A percentile compares a stretch with the other conserved stretches of the same genome.
Conservation (phyloP, 1,140 invertebrate genomes). For the Trachelipus rathkii region DNA sequence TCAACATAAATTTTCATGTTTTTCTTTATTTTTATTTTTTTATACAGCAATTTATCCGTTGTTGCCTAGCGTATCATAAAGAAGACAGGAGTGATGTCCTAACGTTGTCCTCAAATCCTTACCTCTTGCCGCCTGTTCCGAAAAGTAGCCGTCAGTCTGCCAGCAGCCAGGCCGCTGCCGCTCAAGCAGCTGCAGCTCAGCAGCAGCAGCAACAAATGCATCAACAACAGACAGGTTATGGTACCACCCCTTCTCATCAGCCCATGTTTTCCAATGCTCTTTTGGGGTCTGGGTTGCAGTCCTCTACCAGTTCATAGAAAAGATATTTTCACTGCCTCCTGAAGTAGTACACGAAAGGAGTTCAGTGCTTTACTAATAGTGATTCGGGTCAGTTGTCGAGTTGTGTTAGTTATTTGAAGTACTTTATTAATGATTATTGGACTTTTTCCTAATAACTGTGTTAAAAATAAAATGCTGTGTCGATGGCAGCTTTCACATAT, state of each 20-base stretch:
- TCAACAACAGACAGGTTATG: neutral
- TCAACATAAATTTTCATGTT: neutral
- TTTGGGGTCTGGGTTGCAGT: neutral
- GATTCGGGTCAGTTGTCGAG: no score
- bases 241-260: neutral
- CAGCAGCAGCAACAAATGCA: constrained; percentile 9
- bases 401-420: no score
- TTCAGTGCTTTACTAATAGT: no score
- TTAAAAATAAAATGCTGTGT: no score
- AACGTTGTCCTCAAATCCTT: constrained; percentile 89
- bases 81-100: constrained; percentile 97
- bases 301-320: neutral
- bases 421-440: no score
- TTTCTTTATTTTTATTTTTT: neutral
- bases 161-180: constrained; percentile 30
- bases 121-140: constrained; percentile 81
- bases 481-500: no score
- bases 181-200: constrained; percentile 33
- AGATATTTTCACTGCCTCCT: no score
- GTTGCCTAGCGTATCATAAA: constrained; percentile 95
- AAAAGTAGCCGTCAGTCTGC: constrained; percentile 63
- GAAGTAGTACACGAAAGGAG: no score
- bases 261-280: neutral
- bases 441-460: no score
- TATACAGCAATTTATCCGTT: constrained; percentile 88